Conservation (phyloP, 1,140 invertebrate genomes). For the Coelopa frigida region DNA sequence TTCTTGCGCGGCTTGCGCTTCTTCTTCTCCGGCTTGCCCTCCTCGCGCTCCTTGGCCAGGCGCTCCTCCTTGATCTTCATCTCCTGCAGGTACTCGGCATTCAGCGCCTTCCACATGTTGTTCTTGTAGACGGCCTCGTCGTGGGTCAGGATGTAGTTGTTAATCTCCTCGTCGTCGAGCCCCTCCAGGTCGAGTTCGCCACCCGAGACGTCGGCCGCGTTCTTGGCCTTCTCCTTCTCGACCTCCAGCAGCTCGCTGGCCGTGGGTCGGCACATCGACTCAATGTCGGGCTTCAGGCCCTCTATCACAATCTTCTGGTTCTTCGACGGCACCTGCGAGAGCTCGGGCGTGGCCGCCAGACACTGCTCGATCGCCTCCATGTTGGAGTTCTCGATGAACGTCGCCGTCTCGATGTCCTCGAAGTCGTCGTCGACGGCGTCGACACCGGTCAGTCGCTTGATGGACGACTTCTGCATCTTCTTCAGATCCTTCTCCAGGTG, state of each 20-base stretch:
- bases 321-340: slow-evolving; percentile 12
- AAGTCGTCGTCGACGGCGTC: slow-evolving; percentile 19
- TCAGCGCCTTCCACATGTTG: slow-evolving; percentile 74
- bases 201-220: slow-evolving; percentile 26
- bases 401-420: slow-evolving; percentile 47
- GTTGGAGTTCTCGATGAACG: slow-evolving; percentile 54
- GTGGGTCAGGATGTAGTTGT: slow-evolving; percentile 77
- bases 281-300: slow-evolving; percentile 39
- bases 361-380: slow-evolving; percentile 49
- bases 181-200: slow-evolving; percentile 72
- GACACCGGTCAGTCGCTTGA: slow-evolving; percentile 12
- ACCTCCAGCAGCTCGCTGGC: slow-evolving; percentile 29
- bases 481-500: slow-evolving; percentile 61
- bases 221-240: slow-evolving; percentile 31
- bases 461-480: slow-evolving; percentile 34
- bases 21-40: slow-evolving; percentile 71
- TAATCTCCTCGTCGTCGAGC: slow-evolving; percentile 82
- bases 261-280: slow-evolving; percentile 36
- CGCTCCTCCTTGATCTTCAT: slow-evolving; percentile 80
- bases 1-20: slow-evolving; percentile 58
- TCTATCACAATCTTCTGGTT: slow-evolving; percentile 22
- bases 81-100: slow-evolving; percentile 74
- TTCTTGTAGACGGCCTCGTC: slow-evolving; percentile 73
- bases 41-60: slow-evolving; percentile 63
- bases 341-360: slow-evolving; percentile 30